phyloP scores from a whole-genome alignment of 2,113 vertebrate species.

The Dinomys branickii region DNA sequence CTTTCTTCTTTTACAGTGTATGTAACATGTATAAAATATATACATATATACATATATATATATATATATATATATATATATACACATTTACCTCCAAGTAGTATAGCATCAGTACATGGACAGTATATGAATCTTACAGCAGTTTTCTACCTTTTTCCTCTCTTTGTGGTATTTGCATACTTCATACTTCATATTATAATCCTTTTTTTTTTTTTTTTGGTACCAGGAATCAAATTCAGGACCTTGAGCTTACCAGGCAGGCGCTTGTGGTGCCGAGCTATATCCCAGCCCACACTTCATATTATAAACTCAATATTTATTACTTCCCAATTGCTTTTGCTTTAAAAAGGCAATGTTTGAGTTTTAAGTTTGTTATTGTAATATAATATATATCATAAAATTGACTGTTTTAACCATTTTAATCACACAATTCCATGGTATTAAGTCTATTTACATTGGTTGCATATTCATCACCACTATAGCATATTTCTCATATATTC shows the following conservation, averaged over 20 bases:
- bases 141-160: background rate
- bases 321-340: background rate
- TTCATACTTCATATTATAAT: no score
- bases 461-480: background rate
- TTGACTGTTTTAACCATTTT: background rate
- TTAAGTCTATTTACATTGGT: background rate
- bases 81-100: background rate
- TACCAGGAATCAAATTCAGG: no score
- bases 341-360: background rate
- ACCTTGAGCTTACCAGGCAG: no score
- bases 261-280: no score
- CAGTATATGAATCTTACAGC: background rate
- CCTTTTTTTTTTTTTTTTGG: no score
- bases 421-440: background rate
- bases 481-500: background rate
- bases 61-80: no score
- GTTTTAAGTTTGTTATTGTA: background rate
- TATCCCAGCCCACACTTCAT: no score
- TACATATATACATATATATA: no score
- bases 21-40: background rate
- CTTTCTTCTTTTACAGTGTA: background rate
- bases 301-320: no score
- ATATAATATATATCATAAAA: background rate
- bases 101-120: background rate
- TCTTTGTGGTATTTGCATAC: background rate